These are phyloP conservation scores for Chiridota heheva DNA, from an alignment of 35 echinoderm and acorn worm species.

Conservation along the genomic window DNA sequence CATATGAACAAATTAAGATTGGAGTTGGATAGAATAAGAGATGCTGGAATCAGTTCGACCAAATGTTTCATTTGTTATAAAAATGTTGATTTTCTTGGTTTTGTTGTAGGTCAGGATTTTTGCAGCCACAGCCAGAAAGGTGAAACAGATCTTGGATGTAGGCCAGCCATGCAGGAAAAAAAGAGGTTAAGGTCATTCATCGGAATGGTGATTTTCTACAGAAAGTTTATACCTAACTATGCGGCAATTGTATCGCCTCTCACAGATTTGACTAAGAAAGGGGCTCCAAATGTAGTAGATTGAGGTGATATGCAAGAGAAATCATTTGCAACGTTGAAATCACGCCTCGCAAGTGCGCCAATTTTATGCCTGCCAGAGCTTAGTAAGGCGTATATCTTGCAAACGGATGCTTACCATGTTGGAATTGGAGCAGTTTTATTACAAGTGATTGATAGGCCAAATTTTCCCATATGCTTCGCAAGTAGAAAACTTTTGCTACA, in stretches of 20 bases:
- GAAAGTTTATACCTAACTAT: conserved; percentile 41
- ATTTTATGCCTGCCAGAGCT: conserved; percentile 21
- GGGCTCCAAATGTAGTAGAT: not conserved
- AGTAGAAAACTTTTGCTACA: conserved; percentile 7
- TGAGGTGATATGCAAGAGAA: conserved; percentile 31
- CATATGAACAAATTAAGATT: not conserved
- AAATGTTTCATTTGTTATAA: not conserved
- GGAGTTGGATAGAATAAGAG: not conserved
- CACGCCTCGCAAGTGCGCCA: not conserved
- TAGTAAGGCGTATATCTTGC: conserved; percentile 10
- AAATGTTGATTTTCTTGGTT: conserved; percentile 1
- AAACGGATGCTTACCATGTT: conserved; percentile 19
- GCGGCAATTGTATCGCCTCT: conserved; percentile 5
- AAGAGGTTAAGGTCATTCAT: conserved; percentile 32
- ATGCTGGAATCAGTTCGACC: not conserved
- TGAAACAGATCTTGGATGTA: too few relatives aligned
- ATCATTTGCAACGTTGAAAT: conserved; percentile 13
- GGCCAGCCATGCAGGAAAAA: too few relatives aligned
- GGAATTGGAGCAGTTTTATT: conserved; percentile 7
- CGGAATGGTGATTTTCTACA: conserved; percentile 14
- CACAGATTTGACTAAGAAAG: conserved; percentile 35
- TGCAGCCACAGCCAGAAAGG: too few relatives aligned
- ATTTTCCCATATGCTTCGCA: conserved; percentile 11
- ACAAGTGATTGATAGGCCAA: not conserved
- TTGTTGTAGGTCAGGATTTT: too few relatives aligned